phyloP scores from a whole-genome alignment of 1,140 invertebrate species.

The Orchestia grillus region DNA sequence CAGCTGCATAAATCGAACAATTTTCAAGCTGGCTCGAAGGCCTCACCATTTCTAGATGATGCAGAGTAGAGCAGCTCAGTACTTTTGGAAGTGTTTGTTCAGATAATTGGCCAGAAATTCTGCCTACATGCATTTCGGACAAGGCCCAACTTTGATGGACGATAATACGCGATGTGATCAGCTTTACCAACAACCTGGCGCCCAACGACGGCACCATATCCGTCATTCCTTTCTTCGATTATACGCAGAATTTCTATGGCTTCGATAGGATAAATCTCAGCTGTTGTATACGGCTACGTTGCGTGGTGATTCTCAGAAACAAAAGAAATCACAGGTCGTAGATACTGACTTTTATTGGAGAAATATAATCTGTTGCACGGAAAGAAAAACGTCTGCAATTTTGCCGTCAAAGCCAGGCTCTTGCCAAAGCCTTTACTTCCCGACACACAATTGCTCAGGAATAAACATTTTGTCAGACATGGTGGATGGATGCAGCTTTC shows the following conservation, averaged over 20 bases:
- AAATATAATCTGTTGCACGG: neutral
- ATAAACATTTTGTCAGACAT: neutral
- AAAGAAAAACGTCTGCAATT: neutral
- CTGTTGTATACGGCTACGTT: neutral
- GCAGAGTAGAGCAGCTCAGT: neutral
- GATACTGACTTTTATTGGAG: too few species aligned
- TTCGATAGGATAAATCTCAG: neutral
- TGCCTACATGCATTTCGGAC: neutral
- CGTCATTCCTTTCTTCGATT: neutral
- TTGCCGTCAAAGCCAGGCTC: neutral
- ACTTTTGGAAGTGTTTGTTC: conserved; percentile 8
- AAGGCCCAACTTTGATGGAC: neutral
- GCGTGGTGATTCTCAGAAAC: neutral
- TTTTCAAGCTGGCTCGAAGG: neutral
- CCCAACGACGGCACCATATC: neutral
- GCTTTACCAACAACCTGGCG: neutral
- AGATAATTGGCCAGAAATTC: conserved; percentile 1
- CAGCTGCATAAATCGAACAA: neutral
- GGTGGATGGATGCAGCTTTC: neutral
- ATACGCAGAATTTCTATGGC: neutral
- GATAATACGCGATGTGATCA: neutral
- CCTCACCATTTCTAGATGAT: neutral
- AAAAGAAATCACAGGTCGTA: too few species aligned
- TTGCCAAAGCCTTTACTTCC: neutral
- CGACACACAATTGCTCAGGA: neutral